Percentiles rank a stretch among this genome's conserved stretches.
Evolutionary conservation across 2,888 invertebrate genomes (phyloP).

Genomic region (Zhengitettix transpicula): DNA sequence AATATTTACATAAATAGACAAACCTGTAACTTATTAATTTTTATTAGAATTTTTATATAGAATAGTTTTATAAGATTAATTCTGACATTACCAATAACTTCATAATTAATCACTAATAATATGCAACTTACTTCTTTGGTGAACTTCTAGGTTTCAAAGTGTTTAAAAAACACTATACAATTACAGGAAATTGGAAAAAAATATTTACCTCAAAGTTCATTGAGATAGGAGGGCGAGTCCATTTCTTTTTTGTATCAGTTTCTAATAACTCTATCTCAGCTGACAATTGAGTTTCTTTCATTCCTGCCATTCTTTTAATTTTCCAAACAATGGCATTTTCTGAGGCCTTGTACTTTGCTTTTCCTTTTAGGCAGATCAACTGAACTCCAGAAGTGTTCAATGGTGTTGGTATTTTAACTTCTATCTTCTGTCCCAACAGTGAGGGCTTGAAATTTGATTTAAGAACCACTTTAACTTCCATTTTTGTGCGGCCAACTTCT

Average conservation of each 20-base stretch:
- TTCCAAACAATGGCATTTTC: constrained; percentile 98
- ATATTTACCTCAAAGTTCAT: constrained; percentile 87
- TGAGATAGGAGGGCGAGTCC: constrained; percentile 98
- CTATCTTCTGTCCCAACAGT: constrained; percentile 94
- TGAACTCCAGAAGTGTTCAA: constrained; percentile 98
- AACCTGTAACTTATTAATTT: no score
- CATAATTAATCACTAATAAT: no score
- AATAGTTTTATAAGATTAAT: no score
- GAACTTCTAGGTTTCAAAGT: no score
- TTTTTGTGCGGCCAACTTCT: constrained; percentile 95
- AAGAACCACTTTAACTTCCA: constrained; percentile 98
- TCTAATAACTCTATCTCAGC: constrained; percentile 97
- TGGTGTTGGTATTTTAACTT: constrained; percentile 97
- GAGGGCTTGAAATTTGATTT: constrained; percentile 99
- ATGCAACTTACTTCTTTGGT: no score
- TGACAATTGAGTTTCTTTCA: constrained; percentile 99
- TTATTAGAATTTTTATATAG: no score
- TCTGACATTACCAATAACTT: no score
- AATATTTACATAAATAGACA: no score
- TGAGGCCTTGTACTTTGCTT: constrained; percentile 98
- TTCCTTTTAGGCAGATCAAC: constrained; percentile 95
- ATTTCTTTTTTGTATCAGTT: constrained; percentile 98
- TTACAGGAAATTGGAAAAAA: neutral
- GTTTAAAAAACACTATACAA: neutral
- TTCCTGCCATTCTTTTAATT: constrained; percentile 86